These are phyloP conservation scores for Octomys mimax DNA, from an alignment of 2,797 vertebrate species.

Conservation along the genomic window DNA sequence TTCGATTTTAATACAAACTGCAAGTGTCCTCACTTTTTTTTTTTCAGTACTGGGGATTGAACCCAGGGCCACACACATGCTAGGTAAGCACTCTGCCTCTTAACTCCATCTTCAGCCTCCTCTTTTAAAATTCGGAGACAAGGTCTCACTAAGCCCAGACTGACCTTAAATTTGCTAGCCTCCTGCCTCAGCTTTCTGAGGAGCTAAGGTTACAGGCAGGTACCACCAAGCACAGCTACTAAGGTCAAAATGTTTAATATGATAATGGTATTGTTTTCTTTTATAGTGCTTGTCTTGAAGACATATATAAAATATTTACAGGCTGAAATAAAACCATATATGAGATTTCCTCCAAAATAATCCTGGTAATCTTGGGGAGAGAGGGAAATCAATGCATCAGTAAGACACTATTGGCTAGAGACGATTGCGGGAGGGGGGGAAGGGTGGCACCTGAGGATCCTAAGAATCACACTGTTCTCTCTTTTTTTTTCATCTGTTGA, in stretches of 20 bases:
- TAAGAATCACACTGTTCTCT: not conserved
- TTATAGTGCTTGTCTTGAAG: slow-evolving; percentile 45
- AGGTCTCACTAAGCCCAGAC: not conserved
- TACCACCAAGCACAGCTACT: not conserved
- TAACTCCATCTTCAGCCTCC: not conserved
- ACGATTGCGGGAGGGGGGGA: not conserved
- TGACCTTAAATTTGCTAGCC: not conserved
- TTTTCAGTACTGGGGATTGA: not conserved
- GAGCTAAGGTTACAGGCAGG: not conserved
- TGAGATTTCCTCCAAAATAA: slow-evolving; percentile 35
- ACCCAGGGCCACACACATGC: not conserved
- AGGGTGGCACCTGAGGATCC: not conserved
- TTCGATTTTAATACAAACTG: slow-evolving; percentile 41
- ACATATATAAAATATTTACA: slow-evolving; percentile 35
- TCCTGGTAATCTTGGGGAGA: not conserved
- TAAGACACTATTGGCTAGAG: not conserved
- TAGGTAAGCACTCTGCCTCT: not conserved
- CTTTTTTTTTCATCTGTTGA: slow-evolving; percentile 7
- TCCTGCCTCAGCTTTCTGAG: not conserved
- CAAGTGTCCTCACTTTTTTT: not conserved
- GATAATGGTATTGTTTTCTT: slow-evolving; percentile 6
- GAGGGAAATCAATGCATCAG: not conserved
- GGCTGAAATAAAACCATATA: not conserved
- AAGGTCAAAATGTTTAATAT: slow-evolving; percentile 34
- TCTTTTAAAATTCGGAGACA: not conserved